Evolutionary conservation across 2,113 vertebrate genomes (phyloP).

Genomic region (Corydoras sp.): DNA sequence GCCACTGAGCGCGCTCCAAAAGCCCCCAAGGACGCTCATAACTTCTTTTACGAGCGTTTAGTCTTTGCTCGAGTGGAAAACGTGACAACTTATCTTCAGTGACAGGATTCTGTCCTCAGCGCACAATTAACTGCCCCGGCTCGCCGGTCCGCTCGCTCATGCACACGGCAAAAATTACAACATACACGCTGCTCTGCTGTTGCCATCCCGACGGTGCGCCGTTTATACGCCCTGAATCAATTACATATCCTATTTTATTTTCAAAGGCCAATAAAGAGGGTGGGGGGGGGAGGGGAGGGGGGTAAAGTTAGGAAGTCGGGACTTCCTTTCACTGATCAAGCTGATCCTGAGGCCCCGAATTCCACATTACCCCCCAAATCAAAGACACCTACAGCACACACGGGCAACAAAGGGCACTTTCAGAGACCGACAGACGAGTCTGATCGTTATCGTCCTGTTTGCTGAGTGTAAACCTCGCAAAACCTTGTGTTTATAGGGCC

Average conservation of each 20-base stretch:
- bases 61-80: conserved; percentile 99
- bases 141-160: conserved; percentile 73
- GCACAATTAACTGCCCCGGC: conserved; percentile 86
- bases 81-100: conserved; percentile 98
- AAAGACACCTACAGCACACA: conserved; percentile 8
- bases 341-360: conserved; percentile 2
- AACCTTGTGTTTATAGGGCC: neutral
- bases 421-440: neutral
- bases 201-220: neutral
- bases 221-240: no score
- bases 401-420: conserved; percentile 5
- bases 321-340: neutral
- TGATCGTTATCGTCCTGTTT: conserved; percentile 9
- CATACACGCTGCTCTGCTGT: neutral
- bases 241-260: neutral
- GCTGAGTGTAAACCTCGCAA: neutral
- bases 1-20: conserved; percentile 73
- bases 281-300: neutral
- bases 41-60: conserved; percentile 99
- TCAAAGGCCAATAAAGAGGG: neutral
- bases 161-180: conserved; percentile 56
- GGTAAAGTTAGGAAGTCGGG: neutral
- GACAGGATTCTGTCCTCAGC: conserved; percentile 89
- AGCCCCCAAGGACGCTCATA: conserved; percentile 97
- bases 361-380: neutral